A percentile compares a stretch with the other conserved stretches of the same genome.
These are phyloP conservation scores for Pseudococcus longispinus DNA, from an alignment of 2,888 invertebrate species.

Conservation along the genomic window DNA sequence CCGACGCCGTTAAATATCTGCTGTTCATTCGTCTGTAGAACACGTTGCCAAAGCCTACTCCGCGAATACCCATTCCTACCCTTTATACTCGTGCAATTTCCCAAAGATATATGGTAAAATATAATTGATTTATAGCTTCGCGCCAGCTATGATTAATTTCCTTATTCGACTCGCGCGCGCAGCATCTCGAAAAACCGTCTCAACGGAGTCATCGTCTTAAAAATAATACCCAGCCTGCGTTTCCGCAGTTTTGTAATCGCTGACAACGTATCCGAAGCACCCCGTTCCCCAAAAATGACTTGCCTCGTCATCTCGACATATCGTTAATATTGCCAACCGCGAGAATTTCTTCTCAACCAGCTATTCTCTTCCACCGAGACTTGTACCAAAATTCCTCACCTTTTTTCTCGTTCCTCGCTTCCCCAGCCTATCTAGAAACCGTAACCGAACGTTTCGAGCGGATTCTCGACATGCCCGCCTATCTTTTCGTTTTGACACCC, in stretches of 20 bases:
- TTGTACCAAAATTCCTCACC: neutral
- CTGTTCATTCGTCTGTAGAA: neutral
- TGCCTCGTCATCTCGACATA: neutral
- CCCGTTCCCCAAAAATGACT: neutral
- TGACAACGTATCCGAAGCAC: neutral
- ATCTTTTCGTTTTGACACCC: neutral
- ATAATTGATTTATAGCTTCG: constrained; percentile 11
- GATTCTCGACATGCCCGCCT: neutral
- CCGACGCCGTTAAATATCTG: neutral
- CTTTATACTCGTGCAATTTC: neutral
- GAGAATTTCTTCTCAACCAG: neutral
- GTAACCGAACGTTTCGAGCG: neutral
- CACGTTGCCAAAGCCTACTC: neutral
- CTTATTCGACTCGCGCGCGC: neutral
- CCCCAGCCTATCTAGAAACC: neutral
- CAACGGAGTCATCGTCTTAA: neutral
- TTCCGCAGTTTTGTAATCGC: neutral
- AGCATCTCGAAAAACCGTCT: neutral
- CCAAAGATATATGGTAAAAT: constrained; percentile 22
- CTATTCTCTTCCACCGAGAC: neutral
- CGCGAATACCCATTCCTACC: neutral
- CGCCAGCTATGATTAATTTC: constrained; percentile 2
- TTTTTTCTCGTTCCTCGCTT: neutral
- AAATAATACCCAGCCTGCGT: neutral
- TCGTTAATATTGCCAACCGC: constrained; percentile 17